Base-by-base conservation (phyloP, 2,113 vertebrate genomes). In the Callopanchax toddi region DNA sequence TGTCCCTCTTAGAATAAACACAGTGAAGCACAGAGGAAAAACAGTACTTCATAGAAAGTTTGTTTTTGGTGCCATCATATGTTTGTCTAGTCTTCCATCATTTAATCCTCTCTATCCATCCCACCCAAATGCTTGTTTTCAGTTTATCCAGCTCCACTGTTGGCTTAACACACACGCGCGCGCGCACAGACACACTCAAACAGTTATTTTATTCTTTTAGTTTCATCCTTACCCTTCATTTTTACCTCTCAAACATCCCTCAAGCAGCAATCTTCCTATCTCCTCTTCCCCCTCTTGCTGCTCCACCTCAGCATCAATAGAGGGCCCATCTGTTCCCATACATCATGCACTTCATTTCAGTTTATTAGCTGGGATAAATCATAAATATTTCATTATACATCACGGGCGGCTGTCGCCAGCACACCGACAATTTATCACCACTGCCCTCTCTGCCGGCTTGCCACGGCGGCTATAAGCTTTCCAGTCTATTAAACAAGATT, bases 351-450 rank as follows among this genome's bases (percentile, higher is more conserved):
- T 94, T 95, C 93, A 94, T 92, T 93, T 92, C 91, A 89, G 94
- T 96, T 95, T 95, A 95, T 94, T 94, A 95, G 94, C 94, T 89
- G 93, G 93, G 93, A 94, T 95, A 95, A 96, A 95, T 95, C 95
- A 96, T 94, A 93, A 95, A 94, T 94, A 95, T 95, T 95, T 95
- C 94, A 95, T 94, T 91, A 87, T 92, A 89, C 90, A 93, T 95
- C 94, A 94, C 84, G 71, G 86, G 78, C 34, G 89, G 90, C 92
- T 88, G 68, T 89, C 90, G 83, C 85, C 39, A 77, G 90, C 92
- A 92, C 93, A 90, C 92, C 80, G 84, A 87, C 94, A 91, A 94
- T 95, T 95, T 94, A 95, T 96, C 95, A 95, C 93, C 76, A 51
- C 82, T 79, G 77, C 91, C 84, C 92, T 93, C 91, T 90, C 82